These are phyloP conservation scores for Paramormyrops hopkinsi DNA, from an alignment of 2,797 vertebrate species.

Conservation along the genomic window DNA sequence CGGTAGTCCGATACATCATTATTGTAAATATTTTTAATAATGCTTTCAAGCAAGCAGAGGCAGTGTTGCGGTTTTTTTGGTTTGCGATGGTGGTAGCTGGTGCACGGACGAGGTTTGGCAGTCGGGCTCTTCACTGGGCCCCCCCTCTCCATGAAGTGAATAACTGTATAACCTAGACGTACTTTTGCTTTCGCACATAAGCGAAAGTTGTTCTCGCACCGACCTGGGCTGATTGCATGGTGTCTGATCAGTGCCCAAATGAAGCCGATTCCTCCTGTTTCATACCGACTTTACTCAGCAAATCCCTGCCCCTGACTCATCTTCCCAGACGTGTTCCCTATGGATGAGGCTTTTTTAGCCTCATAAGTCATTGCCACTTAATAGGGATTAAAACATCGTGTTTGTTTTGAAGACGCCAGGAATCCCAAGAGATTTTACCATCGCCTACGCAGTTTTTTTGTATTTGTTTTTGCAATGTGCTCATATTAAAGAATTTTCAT, in stretches of 20 bases:
- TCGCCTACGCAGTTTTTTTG: background rate
- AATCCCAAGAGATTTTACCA: background rate
- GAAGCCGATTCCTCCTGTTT: background rate
- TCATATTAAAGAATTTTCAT: background rate
- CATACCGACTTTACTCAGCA: background rate
- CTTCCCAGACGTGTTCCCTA: background rate
- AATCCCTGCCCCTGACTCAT: background rate
- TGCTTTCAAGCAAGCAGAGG: background rate
- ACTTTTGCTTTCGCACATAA: background rate
- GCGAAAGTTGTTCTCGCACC: background rate
- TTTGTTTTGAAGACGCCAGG: background rate
- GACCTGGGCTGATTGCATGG: background rate
- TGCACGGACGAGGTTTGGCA: background rate
- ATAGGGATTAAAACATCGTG: background rate
- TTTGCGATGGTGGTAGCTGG: background rate
- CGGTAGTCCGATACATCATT: background rate
- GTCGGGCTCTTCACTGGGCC: background rate
- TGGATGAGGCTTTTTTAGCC: background rate
- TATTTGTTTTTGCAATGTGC: background rate
- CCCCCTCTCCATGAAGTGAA: background rate
- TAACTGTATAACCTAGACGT: background rate
- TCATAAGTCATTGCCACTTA: background rate
- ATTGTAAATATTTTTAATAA: background rate
- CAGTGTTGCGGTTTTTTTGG: background rate
- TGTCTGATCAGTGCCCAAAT: background rate